Percentiles rank a stretch among this genome's conserved stretches.
Evolutionary conservation across 2,797 vertebrate species (phyloP).

Genomic region (Anguilla marmorata): DNA sequence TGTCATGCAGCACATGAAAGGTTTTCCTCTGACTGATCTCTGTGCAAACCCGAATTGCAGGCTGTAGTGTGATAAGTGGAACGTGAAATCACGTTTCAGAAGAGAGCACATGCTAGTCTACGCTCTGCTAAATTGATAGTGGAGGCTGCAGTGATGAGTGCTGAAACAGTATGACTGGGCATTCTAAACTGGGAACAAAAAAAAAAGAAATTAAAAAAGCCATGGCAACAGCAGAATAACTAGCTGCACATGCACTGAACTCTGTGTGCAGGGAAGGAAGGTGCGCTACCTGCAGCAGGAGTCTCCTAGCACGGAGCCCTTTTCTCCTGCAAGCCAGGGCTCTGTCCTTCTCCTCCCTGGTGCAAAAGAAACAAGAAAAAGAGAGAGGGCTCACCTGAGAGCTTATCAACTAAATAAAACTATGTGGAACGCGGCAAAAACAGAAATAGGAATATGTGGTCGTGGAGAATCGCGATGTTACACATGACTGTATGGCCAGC

Average conservation of each 20-base stretch:
- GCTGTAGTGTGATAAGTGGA: neutral
- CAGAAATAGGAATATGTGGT: neutral
- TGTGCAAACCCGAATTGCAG: neutral
- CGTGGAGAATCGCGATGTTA: neutral
- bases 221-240: neutral
- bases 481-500: neutral
- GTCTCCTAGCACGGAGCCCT: conserved; percentile 87
- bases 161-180: neutral
- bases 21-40: neutral
- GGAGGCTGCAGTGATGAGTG: neutral
- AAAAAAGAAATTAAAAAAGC: neutral
- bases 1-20: neutral
- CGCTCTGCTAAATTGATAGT: neutral
- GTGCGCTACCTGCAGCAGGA: conserved; percentile 83
- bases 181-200: neutral
- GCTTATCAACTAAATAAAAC: neutral
- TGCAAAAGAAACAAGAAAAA: conserved; percentile 42
- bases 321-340: conserved; percentile 84
- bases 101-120: too few species aligned
- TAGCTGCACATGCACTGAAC: neutral
- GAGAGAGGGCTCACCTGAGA: neutral
- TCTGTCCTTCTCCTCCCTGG: conserved; percentile 90
- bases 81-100: neutral
- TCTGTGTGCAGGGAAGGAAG: neutral
- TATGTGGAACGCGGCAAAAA: neutral